Evolutionary conservation across 2,113 vertebrate species (phyloP).

Genomic region (Prionailurus bengalensis): DNA sequence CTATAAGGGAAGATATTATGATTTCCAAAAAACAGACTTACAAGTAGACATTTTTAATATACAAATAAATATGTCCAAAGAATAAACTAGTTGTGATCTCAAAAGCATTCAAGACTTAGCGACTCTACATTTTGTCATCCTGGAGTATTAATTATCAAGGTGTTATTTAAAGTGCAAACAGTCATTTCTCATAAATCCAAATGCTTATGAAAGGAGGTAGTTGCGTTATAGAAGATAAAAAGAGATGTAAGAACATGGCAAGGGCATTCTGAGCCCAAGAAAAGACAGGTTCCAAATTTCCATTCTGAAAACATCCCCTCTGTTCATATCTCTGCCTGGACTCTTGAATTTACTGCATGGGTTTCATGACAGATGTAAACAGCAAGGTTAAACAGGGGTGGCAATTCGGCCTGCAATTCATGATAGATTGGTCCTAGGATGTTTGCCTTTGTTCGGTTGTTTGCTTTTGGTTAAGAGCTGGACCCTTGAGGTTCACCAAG

Average conservation of each 20-base stretch:
- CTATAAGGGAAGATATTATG: background rate
- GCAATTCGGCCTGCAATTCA: slow-evolving; percentile 76
- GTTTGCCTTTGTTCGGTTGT: slow-evolving; percentile 85
- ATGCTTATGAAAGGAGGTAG: background rate
- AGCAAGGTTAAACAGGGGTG: slow-evolving; percentile 73
- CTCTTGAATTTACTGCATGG: slow-evolving; percentile 50
- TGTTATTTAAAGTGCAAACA: slow-evolving; percentile 54
- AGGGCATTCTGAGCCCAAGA: slow-evolving; percentile 17
- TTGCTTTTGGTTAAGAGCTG: slow-evolving; percentile 84
- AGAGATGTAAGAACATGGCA: accelerated
- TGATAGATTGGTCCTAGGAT: slow-evolving; percentile 75
- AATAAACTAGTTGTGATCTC: slow-evolving; percentile 11
- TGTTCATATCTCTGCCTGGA: background rate
- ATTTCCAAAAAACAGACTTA: background rate
- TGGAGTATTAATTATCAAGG: slow-evolving; percentile 32
- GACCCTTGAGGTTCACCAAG: slow-evolving; percentile 72
- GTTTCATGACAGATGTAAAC: slow-evolving; percentile 71
- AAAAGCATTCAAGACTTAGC: background rate
- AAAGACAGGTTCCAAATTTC: slow-evolving; percentile 32
- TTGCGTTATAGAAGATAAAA: background rate
- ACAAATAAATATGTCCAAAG: background rate
- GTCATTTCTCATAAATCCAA: background rate
- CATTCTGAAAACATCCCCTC: background rate
- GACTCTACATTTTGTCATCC: background rate
- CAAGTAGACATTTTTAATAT: background rate